Base-by-base conservation (phyloP, 2,888 invertebrate species). In the Digitonthophagus gazella region DNA sequence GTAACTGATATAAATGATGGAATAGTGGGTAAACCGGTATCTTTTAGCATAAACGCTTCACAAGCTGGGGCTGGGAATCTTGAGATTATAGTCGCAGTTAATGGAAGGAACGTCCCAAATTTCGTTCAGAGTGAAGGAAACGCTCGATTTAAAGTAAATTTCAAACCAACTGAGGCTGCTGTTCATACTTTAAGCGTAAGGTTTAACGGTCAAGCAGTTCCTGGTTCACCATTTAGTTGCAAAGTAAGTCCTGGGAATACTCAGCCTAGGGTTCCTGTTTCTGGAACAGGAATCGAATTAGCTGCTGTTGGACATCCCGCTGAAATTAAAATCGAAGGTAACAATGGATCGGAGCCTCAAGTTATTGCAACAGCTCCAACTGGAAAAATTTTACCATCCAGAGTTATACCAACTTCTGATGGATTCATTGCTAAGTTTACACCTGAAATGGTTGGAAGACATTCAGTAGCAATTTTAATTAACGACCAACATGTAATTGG, bases 111-210 rank as follows among this genome's bases (percentile, higher is more conserved):
- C 83, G 97, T 98, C 14, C 98, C 98, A 6, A 98, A 98, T 85
- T 98, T 96, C 81, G 98, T 98, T 0, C 96, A 97, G 79, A 95
- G 96, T 58, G 97, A 98, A 85, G 97, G 97, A 56, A 97, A 97
- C 82, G 98, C 97, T 0, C 91, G 95, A 76, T 98, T 98, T 79
- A 91, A 91, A 83, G 91, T 91, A 3, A 97, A 98, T 84, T 98
- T 98, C 85, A 97, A 97, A 79, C 98, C 98, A 0, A 93, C 95
- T 28, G 96, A 97, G 84, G 91, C 97, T 0, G 95, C 95, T 1
- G 89, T 92, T 0, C 98, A 98, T 83, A 93, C 92, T 18, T 85
- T 98, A 2, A 96, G 96, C 63, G 97, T 98, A 28, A 78, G 91
- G 20, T 91, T 91, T 80, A 91, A 91, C 82, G 91, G 91, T 0